Base-by-base conservation (phyloP, 1,140 invertebrate species). In the Plutomurus gul region DNA sequence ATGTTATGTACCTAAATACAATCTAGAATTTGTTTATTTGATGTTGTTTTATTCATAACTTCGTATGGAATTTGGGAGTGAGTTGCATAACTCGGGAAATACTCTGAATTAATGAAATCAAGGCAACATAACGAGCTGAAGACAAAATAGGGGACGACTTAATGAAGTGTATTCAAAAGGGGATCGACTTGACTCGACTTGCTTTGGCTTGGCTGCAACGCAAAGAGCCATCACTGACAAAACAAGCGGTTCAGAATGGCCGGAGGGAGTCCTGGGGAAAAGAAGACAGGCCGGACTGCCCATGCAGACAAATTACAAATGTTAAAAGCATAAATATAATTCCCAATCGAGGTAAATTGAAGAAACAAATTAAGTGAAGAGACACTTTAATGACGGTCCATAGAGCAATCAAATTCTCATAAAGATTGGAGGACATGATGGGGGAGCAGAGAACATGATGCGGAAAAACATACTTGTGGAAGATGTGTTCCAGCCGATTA, bases 401-500 rank as follows among this genome's bases (percentile, higher is more conserved):
- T 39, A 7, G 11, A 22, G 20, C 18, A 72, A 40, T 40, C 70
- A 72, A 65, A 65, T 65, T 30, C 33, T 43, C 36, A 72, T 39
- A 39, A 46, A 40, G 25, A 72, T 10, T 3, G 70, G 8, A 72
- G 8, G 40, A 43, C 40, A 8, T 8, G n/a, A 43, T 43, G 40
- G 8, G 40, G n/a, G n/a, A 43, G n/a, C 8, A 43, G 40, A 43
- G 25, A 39, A 72, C 36, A 72, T 40, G 37, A 46, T 65, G 56
- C 56, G 70, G 39, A 46, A 72, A 72, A 72, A 72, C 25, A 25
- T 43, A 74, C 72, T 74, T 46, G 40, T 46, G n/a, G 72, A 74
- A 74, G 43, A 74, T 47, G 43, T 74, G 43, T 74, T 74, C 72
- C 72, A 74, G 27, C 27, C 72, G 72, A 74, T 74, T 74, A 46